These are phyloP conservation scores for Eupsilia transversa DNA, from an alignment of 2,888 invertebrate species.

Conservation along the genomic window DNA sequence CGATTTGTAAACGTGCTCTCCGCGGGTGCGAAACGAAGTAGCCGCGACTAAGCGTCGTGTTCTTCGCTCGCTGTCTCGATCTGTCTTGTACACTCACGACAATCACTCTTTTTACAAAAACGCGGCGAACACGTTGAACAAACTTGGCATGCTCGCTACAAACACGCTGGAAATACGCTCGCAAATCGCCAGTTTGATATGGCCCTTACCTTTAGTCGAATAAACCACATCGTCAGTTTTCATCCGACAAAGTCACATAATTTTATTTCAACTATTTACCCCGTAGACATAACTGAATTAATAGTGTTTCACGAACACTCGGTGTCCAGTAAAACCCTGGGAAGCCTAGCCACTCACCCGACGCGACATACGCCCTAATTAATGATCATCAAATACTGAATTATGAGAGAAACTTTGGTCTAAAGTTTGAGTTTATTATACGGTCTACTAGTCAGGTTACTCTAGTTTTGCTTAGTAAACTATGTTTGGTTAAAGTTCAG, in stretches of 20 bases:
- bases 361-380: conserved; percentile 38
- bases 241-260: background rate
- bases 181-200: too few species aligned
- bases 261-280: conserved; percentile 4
- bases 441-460: conserved; percentile 13
- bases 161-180: too few species aligned
- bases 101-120: too few species aligned
- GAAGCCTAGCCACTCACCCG: conserved; percentile 6
- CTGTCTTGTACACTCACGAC: too few species aligned
- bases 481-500: conserved; percentile 16
- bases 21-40: too few species aligned
- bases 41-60: too few species aligned
- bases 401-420: conserved; percentile 18
- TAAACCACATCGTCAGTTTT: background rate
- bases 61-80: too few species aligned
- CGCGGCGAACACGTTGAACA: too few species aligned
- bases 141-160: too few species aligned
- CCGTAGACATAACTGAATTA: conserved; percentile 29
- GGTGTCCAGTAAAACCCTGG: conserved; percentile 34
- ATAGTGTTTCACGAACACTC: conserved; percentile 47
- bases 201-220: background rate
- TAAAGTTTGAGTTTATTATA: conserved; percentile 25
- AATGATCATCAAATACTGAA: conserved; percentile 47
- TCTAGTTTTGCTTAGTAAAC: conserved; percentile 13
- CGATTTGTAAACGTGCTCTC: too few species aligned